Percentiles rank a stretch among this genome's conserved stretches.
Conservation (phyloP, 1,140 invertebrate species). For the Dolichoris vasculosae region DNA sequence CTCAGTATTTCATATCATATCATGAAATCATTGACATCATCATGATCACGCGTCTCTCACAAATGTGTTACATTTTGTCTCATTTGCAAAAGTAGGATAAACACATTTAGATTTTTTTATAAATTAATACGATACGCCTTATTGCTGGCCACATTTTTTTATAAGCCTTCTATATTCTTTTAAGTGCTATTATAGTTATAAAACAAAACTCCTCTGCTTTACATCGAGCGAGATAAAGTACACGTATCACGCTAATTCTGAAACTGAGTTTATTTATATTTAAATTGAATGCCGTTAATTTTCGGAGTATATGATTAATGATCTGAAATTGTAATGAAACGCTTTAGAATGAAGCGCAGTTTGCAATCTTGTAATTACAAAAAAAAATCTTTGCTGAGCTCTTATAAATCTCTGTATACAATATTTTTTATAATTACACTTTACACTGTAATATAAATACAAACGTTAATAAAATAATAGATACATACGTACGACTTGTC, state of each 20-base stretch:
- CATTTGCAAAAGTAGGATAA: conserved; percentile 6
- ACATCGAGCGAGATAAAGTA: conserved; percentile 42
- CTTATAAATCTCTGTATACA: not conserved
- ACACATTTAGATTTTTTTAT: not conserved
- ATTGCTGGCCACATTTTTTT: conserved; percentile 14
- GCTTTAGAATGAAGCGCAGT: not conserved
- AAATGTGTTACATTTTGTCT: conserved; percentile 10
- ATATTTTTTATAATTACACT: conserved; percentile 21
- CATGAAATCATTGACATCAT: conserved; percentile 54
- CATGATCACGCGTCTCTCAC: conserved; percentile 46
- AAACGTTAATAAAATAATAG: conserved; percentile 13
- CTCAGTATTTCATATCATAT: conserved; percentile 49
- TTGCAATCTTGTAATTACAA: conserved; percentile 3
- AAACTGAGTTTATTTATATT: conserved; percentile 17
- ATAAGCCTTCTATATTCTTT: not conserved
- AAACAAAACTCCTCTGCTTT: conserved; percentile 37
- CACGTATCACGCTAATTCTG: conserved; percentile 18
- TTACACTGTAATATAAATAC: conserved; percentile 38
- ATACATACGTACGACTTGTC: not conserved
- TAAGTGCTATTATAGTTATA: conserved; percentile 2
- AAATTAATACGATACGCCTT: not conserved
- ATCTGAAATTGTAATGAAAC: not conserved
- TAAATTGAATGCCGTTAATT: conserved; percentile 27
- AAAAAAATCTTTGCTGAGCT: conserved; percentile 9
- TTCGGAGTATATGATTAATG: conserved; percentile 24